Conservation (phyloP, 64 coral and sea anemone genomes). For the Cladopsammia gracilis region DNA sequence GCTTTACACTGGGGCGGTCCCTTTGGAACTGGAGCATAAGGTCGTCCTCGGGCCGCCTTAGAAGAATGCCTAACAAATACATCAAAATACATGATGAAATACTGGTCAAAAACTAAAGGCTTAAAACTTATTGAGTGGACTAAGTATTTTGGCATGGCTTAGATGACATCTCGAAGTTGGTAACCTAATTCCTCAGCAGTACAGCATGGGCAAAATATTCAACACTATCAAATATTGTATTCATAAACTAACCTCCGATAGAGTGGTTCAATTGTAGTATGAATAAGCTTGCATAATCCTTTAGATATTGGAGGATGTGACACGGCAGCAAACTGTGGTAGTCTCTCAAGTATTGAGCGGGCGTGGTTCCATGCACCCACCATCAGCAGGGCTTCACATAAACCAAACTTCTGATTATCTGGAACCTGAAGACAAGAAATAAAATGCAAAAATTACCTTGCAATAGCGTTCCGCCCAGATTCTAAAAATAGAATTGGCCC, state of each 20-base stretch:
- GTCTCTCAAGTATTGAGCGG: conserved; percentile 81
- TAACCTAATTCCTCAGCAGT: too few species aligned
- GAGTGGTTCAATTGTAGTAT: conserved; percentile 93
- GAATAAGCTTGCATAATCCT: conserved; percentile 93
- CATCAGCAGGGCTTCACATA: conserved; percentile 93
- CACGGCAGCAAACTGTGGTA: conserved; percentile 85
- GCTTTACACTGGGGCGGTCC: conserved; percentile 77
- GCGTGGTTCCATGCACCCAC: conserved; percentile 94
- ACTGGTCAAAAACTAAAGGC: neutral
- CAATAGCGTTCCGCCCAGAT: too few species aligned
- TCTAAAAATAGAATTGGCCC: too few species aligned
- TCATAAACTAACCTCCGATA: conserved; percentile 85
- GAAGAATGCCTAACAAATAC: conserved; percentile 81
- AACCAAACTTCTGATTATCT: conserved; percentile 96
- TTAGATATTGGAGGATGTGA: conserved; percentile 77
- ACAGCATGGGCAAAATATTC: too few species aligned
- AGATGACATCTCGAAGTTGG: too few species aligned
- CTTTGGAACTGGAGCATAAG: conserved; percentile 76
- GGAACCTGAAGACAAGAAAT: conserved; percentile 58
- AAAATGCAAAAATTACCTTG: neutral
- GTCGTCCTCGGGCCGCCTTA: conserved; percentile 92
- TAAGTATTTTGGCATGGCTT: too few species aligned
- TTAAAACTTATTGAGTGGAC: neutral
- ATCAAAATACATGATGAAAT: neutral
- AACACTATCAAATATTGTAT: neutral